Conservation (phyloP, 2,888 invertebrate species). For the Punctoribates punctum region DNA sequence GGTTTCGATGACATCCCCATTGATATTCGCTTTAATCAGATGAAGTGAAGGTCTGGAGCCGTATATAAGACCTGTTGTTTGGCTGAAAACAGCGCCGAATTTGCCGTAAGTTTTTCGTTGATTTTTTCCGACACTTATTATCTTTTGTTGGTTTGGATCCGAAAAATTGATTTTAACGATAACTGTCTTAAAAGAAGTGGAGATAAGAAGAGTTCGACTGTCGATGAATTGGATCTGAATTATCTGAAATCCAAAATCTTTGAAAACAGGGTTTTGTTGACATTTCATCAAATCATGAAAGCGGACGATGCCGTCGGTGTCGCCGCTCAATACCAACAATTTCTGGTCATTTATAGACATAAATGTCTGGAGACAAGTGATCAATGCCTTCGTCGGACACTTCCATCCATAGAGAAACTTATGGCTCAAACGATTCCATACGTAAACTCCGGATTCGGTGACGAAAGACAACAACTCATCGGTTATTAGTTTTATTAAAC, state of each 20-base stretch:
- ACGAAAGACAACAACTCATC: constrained; percentile 16
- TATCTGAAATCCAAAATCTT: constrained; percentile 12
- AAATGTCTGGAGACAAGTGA: constrained; percentile 21
- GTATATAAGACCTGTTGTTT: not conserved
- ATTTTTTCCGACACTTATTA: constrained; percentile 12
- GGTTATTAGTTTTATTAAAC: constrained; percentile 18
- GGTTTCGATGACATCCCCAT: constrained; percentile 14
- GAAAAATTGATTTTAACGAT: not conserved
- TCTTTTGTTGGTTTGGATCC: not conserved
- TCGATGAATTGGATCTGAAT: constrained; percentile 28
- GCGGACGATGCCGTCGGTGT: constrained; percentile 10
- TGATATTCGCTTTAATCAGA: not conserved
- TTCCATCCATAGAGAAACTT: constrained; percentile 31
- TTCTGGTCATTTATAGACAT: constrained; percentile 1
- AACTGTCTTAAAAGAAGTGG: constrained; percentile 4
- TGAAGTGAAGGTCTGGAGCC: constrained; percentile 12
- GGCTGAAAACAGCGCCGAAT: constrained; percentile 17
- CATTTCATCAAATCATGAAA: not conserved
- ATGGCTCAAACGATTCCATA: not conserved
- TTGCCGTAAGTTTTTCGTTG: constrained; percentile 13
- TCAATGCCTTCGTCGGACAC: constrained; percentile 14
- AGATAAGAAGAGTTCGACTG: not conserved
- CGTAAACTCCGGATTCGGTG: constrained; percentile 14
- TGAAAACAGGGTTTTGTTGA: not conserved
- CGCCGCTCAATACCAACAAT: constrained; percentile 14